Percentiles rank a stretch among this genome's conserved stretches.
Conservation (phyloP, 2,888 invertebrate genomes). For the Drosophila paracracens region DNA sequence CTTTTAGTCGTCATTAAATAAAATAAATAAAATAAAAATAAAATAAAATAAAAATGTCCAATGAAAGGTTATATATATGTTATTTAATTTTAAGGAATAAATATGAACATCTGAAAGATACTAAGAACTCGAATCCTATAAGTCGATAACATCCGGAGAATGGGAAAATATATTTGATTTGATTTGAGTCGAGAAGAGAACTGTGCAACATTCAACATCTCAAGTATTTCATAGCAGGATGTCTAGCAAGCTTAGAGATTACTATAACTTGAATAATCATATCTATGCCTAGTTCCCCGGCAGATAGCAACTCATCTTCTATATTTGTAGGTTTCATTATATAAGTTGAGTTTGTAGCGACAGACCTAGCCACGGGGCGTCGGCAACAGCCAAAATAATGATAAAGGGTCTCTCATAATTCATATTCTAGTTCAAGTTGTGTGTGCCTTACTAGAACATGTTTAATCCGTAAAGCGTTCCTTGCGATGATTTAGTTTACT, state of each 20-base stretch:
- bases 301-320: not conserved
- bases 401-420: slow-evolving; percentile 1
- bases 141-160: not conserved
- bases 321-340: slow-evolving; percentile 10
- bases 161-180: not conserved
- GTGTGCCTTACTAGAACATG: slow-evolving; percentile 3
- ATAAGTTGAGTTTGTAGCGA: not conserved
- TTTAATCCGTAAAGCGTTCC: slow-evolving; percentile 32
- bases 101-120: not conserved
- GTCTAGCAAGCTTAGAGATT: not conserved
- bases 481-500: slow-evolving; percentile 23
- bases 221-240: not conserved
- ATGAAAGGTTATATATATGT: too few species aligned
- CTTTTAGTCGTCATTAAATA: too few species aligned
- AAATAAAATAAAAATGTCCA: too few species aligned
- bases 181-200: not conserved
- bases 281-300: not conserved
- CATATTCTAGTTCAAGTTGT: slow-evolving; percentile 13
- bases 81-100: not conserved
- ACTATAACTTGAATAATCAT: not conserved
- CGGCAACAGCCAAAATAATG: slow-evolving; percentile 1
- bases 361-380: slow-evolving; percentile 28
- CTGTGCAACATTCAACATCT: not conserved
- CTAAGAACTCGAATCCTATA: not conserved
- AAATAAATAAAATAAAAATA: too few species aligned